Conservation (phyloP, 2,797 vertebrate species). For the Selene dorsalis region DNA sequence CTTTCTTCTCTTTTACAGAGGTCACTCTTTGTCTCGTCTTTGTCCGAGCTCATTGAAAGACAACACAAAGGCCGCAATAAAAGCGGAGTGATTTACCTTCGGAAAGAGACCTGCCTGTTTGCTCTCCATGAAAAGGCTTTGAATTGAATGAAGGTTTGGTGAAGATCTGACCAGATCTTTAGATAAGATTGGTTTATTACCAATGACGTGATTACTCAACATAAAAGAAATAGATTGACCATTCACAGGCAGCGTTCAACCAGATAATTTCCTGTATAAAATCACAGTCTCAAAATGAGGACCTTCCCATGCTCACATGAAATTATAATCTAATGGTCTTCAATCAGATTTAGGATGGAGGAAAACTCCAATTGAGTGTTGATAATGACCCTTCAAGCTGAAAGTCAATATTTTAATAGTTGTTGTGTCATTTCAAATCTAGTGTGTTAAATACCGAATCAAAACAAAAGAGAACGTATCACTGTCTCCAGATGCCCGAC, state of each 20-base stretch:
- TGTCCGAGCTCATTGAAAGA: constrained; percentile 57
- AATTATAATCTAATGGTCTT: constrained; percentile 9
- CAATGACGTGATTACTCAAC: constrained; percentile 19
- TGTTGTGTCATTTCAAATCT: background rate
- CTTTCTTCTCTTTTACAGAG: constrained; percentile 46
- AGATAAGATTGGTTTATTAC: constrained; percentile 51
- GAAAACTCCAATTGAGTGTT: background rate
- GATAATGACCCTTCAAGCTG: background rate
- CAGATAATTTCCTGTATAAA: background rate
- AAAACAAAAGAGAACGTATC: constrained; percentile 1
- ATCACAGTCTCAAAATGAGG: constrained; percentile 12
- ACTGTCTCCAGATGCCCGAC: constrained; percentile 5
- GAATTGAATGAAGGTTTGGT: constrained; percentile 39
- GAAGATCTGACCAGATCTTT: constrained; percentile 38
- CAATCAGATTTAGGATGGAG: background rate
- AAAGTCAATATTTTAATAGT: background rate
- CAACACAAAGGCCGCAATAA: constrained; percentile 69
- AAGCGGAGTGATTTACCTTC: constrained; percentile 60
- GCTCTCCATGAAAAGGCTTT: constrained; percentile 51
- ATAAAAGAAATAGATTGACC: constrained; percentile 14
- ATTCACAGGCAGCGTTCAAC: constrained; percentile 10
- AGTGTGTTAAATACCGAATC: background rate
- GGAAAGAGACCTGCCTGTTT: constrained; percentile 49
- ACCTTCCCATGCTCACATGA: background rate
- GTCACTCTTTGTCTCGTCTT: constrained; percentile 63